Conservation (phyloP, 2,113 vertebrate species). For the Chamaea fasciata region DNA sequence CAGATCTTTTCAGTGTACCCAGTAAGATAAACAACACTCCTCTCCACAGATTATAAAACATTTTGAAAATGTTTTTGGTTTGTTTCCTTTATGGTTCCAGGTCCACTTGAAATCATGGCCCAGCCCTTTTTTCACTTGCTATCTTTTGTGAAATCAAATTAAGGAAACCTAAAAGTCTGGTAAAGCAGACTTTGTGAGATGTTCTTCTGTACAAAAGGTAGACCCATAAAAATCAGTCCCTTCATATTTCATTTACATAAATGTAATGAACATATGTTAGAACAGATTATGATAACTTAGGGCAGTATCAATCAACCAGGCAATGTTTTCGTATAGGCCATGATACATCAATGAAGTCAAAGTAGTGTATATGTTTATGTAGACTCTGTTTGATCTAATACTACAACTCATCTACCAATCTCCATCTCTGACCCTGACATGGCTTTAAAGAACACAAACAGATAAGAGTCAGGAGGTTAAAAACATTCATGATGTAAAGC, state of each 20-base stretch:
- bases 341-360: not conserved
- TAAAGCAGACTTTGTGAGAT: not conserved
- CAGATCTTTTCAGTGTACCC: not conserved
- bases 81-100: not conserved
- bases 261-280: not conserved
- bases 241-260: not conserved
- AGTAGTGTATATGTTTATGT: not conserved
- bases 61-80: not conserved
- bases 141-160: not conserved
- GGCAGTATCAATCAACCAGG: not conserved
- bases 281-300: not conserved
- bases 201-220: not conserved
- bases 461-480: constrained; percentile 8
- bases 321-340: not conserved
- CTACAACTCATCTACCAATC: constrained; percentile 2
- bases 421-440: constrained; percentile 2
- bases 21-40: not conserved
- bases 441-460: constrained; percentile 39
- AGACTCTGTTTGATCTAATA: constrained; percentile 37
- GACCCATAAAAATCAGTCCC: not conserved
- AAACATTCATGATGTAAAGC: constrained; percentile 5
- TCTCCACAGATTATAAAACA: not conserved
- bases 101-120: not conserved
- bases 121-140: not conserved
- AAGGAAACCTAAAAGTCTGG: not conserved